These are phyloP conservation scores for Ectemnius cavifrons DNA, from an alignment of 2,888 invertebrate species.

Conservation along the genomic window DNA sequence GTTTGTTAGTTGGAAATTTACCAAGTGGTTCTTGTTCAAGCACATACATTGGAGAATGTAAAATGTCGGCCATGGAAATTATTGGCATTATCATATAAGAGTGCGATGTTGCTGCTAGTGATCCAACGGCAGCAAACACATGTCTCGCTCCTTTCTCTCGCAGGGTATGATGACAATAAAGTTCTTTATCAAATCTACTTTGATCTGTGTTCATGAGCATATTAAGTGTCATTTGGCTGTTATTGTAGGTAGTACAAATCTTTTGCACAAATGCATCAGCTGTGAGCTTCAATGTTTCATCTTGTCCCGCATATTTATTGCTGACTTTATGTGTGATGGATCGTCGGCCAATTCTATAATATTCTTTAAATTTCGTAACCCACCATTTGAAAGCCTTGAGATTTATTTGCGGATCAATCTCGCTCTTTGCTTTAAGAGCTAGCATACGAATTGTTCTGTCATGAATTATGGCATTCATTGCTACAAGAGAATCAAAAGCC, in stretches of 20 bases:
- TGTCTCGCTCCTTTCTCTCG: slow-evolving; percentile 1
- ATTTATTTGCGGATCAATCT: slow-evolving; percentile 1
- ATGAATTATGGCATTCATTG: neutral
- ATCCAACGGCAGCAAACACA: slow-evolving; percentile 7
- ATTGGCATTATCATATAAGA: slow-evolving; percentile 9
- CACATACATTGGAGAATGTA: slow-evolving; percentile 6
- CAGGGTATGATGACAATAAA: neutral
- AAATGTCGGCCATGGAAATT: neutral
- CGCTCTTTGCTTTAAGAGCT: slow-evolving; percentile 2
- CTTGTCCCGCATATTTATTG: neutral
- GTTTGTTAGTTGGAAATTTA: slow-evolving; percentile 3
- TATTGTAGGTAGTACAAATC: slow-evolving; percentile 1
- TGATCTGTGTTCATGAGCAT: slow-evolving; percentile 5
- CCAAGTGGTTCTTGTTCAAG: neutral
- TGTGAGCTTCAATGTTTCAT: slow-evolving; percentile 5
- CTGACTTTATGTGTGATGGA: slow-evolving; percentile 1
- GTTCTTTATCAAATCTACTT: neutral
- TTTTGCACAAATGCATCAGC: slow-evolving; percentile 7
- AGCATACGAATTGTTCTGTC: slow-evolving; percentile 7
- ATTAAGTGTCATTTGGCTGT: neutral
- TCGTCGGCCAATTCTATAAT: slow-evolving; percentile 3
- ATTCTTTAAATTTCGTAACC: slow-evolving; percentile 3
- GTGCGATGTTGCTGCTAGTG: neutral
- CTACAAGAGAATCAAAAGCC: slow-evolving; percentile 6
- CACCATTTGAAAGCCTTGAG: neutral